Percentiles rank a stretch among this genome's conserved stretches.
Conservation (phyloP, 1,140 invertebrate species). For the Hestina assimilis region DNA sequence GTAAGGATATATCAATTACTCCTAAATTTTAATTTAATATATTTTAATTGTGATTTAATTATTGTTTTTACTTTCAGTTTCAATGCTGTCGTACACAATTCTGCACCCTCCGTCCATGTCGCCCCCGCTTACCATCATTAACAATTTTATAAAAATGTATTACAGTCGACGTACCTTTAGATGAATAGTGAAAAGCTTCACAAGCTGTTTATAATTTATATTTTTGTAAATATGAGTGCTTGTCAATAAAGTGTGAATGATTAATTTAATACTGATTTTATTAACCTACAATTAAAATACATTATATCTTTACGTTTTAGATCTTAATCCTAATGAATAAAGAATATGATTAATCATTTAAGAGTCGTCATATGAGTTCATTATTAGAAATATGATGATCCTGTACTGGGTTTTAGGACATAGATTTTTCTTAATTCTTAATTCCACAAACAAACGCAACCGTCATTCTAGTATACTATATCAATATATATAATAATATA, state of each 20-base stretch:
- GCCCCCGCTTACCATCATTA: constrained; percentile 47
- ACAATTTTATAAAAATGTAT: constrained; percentile 12
- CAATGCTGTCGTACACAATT: constrained; percentile 67
- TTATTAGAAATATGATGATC: too few relatives aligned
- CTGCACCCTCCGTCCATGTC: constrained; percentile 47
- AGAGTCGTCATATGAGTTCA: too few relatives aligned
- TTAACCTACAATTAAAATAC: too few relatives aligned
- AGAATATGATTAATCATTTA: too few relatives aligned
- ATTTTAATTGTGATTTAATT: not conserved
- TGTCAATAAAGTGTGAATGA: constrained; percentile 15
- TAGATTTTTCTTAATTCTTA: too few relatives aligned
- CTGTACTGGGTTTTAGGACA: too few relatives aligned
- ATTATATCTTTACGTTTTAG: too few relatives aligned
- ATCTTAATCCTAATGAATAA: too few relatives aligned
- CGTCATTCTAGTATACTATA: too few relatives aligned
- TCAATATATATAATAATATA: too few relatives aligned
- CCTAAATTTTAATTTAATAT: not conserved
- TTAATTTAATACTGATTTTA: not conserved
- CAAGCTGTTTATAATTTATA: constrained; percentile 6
- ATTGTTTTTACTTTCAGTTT: constrained; percentile 46
- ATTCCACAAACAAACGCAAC: too few relatives aligned
- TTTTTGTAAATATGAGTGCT: constrained; percentile 23
- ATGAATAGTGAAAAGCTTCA: not conserved
- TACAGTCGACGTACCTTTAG: not conserved
- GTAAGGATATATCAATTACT: constrained; percentile 30